A percentile compares a stretch with the other conserved stretches of the same genome.
phyloP scores from a whole-genome alignment of 2,797 vertebrate genomes.

The Thalassophryne amazonica region DNA sequence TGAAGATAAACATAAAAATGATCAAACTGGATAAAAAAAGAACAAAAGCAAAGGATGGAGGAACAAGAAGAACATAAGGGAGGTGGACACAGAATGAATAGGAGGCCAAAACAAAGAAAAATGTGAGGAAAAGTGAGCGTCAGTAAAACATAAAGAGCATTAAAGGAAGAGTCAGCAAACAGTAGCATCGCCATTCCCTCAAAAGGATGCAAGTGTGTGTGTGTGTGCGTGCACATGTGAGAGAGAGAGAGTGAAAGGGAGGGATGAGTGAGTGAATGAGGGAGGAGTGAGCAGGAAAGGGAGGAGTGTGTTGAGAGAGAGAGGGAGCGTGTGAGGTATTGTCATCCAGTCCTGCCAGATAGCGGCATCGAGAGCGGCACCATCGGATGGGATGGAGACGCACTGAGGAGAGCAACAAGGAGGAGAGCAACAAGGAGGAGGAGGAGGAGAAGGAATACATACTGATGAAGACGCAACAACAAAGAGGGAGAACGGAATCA shows the following conservation, averaged over 20 bases:
- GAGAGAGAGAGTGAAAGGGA: constrained; percentile 14
- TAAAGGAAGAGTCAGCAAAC: constrained; percentile 48
- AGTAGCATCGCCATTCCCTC: constrained; percentile 53
- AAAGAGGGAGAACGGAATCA: constrained; percentile 56
- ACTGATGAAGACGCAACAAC: constrained; percentile 44
- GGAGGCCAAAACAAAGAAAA: constrained; percentile 16
- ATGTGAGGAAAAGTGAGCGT: constrained; percentile 27
- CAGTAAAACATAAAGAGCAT: constrained; percentile 48
- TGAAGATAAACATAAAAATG: constrained; percentile 24
- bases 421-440: background rate
- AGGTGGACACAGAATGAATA: background rate
- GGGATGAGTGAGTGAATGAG: constrained; percentile 35
- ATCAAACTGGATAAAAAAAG: constrained; percentile 8
- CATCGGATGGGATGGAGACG: constrained; percentile 52
- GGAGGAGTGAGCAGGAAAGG: constrained; percentile 16
- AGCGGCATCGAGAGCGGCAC: constrained; percentile 48
- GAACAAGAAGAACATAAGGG: background rate
- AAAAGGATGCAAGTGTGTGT: constrained; percentile 61
- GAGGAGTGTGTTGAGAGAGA: constrained; percentile 2
- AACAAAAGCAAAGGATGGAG: background rate
- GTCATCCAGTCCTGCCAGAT: constrained; percentile 69
- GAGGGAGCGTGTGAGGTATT: constrained; percentile 53
- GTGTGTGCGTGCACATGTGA: constrained; percentile 34
- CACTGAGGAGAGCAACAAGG: constrained; percentile 25
- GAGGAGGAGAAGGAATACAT: constrained; percentile 56